Percentiles rank a stretch among this genome's conserved stretches.
These are phyloP conservation scores for Drosophila nigritarsus DNA, from an alignment of 2,888 invertebrate species.

Conservation along the genomic window DNA sequence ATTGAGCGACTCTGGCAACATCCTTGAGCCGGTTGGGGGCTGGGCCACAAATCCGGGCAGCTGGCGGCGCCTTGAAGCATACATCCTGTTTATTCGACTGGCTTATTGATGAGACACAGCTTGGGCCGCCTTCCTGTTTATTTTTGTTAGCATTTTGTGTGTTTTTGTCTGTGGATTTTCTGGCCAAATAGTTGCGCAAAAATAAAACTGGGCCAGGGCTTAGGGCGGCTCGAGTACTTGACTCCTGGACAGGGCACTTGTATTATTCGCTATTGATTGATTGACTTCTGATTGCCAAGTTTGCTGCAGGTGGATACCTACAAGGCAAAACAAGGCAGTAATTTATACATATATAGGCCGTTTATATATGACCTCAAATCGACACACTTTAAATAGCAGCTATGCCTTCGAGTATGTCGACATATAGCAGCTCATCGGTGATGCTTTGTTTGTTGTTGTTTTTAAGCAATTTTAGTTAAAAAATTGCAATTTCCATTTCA, in stretches of 20 bases:
- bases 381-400: background rate
- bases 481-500: background rate
- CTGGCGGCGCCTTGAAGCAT: conserved; percentile 60
- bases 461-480: background rate
- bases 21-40: conserved; percentile 2
- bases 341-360: background rate
- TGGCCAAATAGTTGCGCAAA: conserved; percentile 66
- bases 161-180: conserved; percentile 56
- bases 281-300: conserved; percentile 47
- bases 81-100: conserved; percentile 78
- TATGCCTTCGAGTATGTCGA: background rate
- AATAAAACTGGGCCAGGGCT: conserved; percentile 46
- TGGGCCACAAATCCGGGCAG: conserved; percentile 48
- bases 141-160: conserved; percentile 37
- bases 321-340: background rate
- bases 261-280: conserved; percentile 62
- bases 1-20: conserved; percentile 62
- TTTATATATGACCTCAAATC: background rate
- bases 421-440: background rate
- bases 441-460: background rate
- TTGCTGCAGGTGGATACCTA: background rate
- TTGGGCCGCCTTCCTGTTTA: conserved; percentile 30
- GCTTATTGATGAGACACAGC: conserved; percentile 72
- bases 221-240: conserved; percentile 44
- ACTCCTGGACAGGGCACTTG: conserved; percentile 45